phyloP scores from a whole-genome alignment of 2,113 vertebrate species.

The Cheilinus undulatus region DNA sequence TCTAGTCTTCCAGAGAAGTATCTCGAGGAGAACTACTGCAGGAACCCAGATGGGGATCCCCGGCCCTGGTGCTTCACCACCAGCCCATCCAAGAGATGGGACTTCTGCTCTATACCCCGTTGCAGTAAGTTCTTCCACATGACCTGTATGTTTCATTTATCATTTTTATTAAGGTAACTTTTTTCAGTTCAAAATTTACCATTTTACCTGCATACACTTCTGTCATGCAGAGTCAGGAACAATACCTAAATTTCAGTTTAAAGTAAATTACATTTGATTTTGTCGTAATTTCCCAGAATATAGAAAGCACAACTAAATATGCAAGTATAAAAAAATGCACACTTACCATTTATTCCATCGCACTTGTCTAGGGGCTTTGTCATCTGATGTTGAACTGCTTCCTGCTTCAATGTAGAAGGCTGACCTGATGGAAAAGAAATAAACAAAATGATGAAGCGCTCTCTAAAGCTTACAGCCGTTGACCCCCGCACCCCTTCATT shows the following conservation, averaged over 20 bases:
- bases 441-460: no score
- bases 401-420: no score
- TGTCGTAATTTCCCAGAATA: no score
- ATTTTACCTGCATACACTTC: background rate
- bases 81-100: constrained; percentile 88
- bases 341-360: background rate
- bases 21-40: constrained; percentile 92
- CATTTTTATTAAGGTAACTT: background rate
- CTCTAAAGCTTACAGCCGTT: no score
- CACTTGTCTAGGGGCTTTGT: no score
- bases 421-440: background rate
- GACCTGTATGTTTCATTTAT: no score
- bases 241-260: background rate
- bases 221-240: background rate
- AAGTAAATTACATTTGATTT: no score
- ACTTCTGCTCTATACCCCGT: constrained; percentile 88
- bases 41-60: constrained; percentile 94
- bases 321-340: no score
- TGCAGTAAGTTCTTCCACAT: constrained; percentile 86
- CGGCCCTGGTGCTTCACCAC: constrained; percentile 95
- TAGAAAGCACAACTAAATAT: no score
- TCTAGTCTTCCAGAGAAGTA: constrained; percentile 91
- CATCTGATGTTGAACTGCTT: background rate
- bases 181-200: background rate
- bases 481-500: no score